Base-by-base conservation (phyloP, 2,113 vertebrate species). In the Nansenia antarctica region DNA sequence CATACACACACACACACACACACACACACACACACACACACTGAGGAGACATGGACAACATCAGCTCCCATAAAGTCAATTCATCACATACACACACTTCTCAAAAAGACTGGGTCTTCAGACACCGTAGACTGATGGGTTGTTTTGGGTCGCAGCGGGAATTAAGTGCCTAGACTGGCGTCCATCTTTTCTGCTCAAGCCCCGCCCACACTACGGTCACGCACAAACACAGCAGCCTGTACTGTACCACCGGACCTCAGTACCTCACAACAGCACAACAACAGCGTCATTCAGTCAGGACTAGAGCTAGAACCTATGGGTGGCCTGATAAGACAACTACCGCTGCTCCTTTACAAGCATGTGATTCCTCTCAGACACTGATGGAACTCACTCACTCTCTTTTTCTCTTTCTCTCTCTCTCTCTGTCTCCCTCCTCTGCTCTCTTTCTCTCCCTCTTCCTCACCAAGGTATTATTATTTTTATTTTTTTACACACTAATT, bases 241-340 rank as follows among this genome's bases (percentile, higher is more conserved):
- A 80, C 72, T 77, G 67, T 79, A 73, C 73, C 80, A 73, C 73
- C 66, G 69, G 71, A 86, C 65, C 77, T 59, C 39, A 72, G 78
- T 74, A 83, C 76, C 74, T 81, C 70, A 61, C 53, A 61, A 59
- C 64, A 18, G 69, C 64, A 76, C 76, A 66, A 76, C 74, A 73
- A 69, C 58, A 70, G 60, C 31, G n/a, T n/a, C 65, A 70, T 55
- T 60, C 60, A 64, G n/a, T n/a, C 73, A 67, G 68, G 57, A 66
- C 35, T 76, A 20, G 9, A 49, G 27, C 37, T 69, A 72, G 55
- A 39, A 62, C 66, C 76, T 68, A 68, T 15, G 7, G 68, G 58
- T 64, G 66, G 76, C 76, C 58, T 61, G 14, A 54, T 49, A 49
- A 74, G 68, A 68, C 32, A 69, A 42, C 68, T 79, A 60, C 73